Percentiles rank a stretch among this genome's conserved stretches.
Evolutionary conservation across 2,888 invertebrate genomes (phyloP).

Genomic region (Schizaphis graminum): DNA sequence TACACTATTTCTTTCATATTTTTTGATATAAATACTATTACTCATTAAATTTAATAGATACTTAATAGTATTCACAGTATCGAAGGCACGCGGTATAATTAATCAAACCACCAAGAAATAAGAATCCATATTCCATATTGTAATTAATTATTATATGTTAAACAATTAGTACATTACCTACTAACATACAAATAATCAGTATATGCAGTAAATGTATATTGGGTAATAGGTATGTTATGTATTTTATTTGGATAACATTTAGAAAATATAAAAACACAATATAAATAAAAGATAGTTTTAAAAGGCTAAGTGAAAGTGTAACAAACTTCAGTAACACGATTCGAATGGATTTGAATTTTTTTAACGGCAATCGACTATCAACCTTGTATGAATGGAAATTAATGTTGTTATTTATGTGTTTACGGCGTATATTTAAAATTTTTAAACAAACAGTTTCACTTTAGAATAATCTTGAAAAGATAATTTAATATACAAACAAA

Average conservation of each 20-base stretch:
- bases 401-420: conserved; percentile 23
- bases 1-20: not conserved
- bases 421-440: not conserved
- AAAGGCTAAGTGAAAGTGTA: conserved; percentile 56
- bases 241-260: not conserved
- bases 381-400: conserved; percentile 39
- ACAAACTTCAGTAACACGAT: conserved; percentile 33
- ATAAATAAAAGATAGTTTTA: not conserved
- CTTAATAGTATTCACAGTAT: not conserved
- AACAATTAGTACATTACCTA: not conserved
- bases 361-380: conserved; percentile 31
- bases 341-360: conserved; percentile 40
- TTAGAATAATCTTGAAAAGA: conserved; percentile 13
- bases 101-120: not conserved
- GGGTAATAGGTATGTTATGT: not conserved
- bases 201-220: not conserved
- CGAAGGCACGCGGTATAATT: not conserved
- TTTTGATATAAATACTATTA: not conserved
- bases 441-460: conserved; percentile 1
- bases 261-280: not conserved
- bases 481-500: not conserved
- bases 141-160: not conserved
- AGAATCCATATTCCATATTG: not conserved
- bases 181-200: not conserved
- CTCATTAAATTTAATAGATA: not conserved